Evolutionary conservation across 2,797 vertebrate species (phyloP), one percentile per base, ranked within the genome.

Genomic region (Gymnothorax reevesii): DNA sequence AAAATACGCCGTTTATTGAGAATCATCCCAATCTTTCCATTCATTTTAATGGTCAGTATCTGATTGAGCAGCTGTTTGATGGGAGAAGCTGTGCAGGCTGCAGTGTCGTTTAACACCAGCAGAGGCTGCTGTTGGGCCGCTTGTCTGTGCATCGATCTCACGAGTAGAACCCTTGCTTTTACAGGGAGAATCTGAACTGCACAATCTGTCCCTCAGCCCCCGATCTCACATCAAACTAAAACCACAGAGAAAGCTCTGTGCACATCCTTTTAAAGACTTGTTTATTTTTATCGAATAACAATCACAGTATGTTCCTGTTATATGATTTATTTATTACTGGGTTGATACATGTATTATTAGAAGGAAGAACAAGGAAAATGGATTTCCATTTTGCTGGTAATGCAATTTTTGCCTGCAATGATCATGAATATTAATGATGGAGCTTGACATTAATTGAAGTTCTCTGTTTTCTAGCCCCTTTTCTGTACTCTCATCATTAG

Each of bases 121-220:
- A 92, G 92, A 90, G 91, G 91, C 66, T 90, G 90, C 92, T 92
- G 87, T 92, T 92, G 92, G 86, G 89, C 89, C 89, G 54, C 86
- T 57, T 57, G 54, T 77, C 60, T 52, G 25, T 33, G 25, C n/a
- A 25, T 9, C 7, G 10, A 60, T 42, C 22, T n/a, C 60, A 55
- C 33, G 5, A 59, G 1, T 9, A 7, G 57, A 8, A 59, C 55
- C 10, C 9, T 57, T 71, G 57, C 62, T 66, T 69, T 55, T 49
- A n/a, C 49, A 33, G 49, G 27, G 25, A 54, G 66, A 57, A 60
- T 82, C 8, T 1, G 33, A 79, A 20, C 60, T 17, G 4, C 60
- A 49, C 15, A 17, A 7, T 69, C 1, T 27, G 80, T 25, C 49
- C 66, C 33, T 62, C 33, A 20, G n/a, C 49, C 42, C 55, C 77